Evolutionary conservation across 2,888 invertebrate genomes (phyloP), one percentile per base, ranked within the genome.

Genomic region (Troides helena): DNA sequence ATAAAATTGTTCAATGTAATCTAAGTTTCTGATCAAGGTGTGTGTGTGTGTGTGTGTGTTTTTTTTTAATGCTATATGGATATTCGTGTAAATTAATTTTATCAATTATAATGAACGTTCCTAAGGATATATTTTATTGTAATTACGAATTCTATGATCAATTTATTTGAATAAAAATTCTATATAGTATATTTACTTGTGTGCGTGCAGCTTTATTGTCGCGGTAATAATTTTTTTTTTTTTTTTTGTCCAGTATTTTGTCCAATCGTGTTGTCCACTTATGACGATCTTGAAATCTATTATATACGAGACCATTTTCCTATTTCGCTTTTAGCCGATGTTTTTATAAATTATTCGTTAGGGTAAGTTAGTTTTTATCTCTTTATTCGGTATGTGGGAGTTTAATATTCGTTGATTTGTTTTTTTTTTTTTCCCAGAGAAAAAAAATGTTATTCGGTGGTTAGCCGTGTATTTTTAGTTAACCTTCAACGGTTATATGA

Each of bases 121-220:
- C 88, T 88, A 83, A 67, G 64, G 50, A 74, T 75, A 74, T 75
- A 71, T 74, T 70, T 72, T 72, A 79, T 78, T 74, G 78, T 83
- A 85, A 80, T 82, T 85, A 80, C 80, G 82, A 81, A 77, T 79
- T 81, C 76, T 79, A 79, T 78, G 85, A 86, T 84, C 86, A 86
- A 86, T 84, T 76, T 82, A 81, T 77, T 81, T 77, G 76, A 39
- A 62, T 79, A 80, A 79, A 76, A 74, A 74, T 72, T 78, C 3
- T 77, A 6, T 76, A 74, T 76, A 76, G 73, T 79, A 77, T 76
- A 73, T 74, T 77, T 78, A 75, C 73, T 77, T 75, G 57, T 57
- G 59, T 56, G 50, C 39, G 46, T 64, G 64, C 64, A 68, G 61
- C 61, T 71, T 65, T 63, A 10, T 43, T 43, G 50, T 57, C 67